Percentiles rank a stretch among this genome's conserved stretches.
Conservation (phyloP, 2,888 invertebrate genomes). For the Eilema griseolum region DNA sequence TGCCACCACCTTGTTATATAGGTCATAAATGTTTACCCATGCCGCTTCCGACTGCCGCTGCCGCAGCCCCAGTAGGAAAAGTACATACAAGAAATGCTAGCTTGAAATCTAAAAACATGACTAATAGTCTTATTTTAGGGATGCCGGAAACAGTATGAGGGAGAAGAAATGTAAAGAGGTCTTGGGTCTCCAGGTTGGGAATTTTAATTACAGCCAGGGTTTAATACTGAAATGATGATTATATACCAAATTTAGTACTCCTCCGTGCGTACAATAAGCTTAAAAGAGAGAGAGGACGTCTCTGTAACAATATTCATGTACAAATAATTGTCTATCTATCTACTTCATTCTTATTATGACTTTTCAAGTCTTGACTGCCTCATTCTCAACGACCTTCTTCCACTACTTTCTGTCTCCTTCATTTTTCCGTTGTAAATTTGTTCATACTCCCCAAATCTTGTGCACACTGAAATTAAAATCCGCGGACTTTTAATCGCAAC, state of each 20-base stretch:
- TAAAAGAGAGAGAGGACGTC: too few species aligned
- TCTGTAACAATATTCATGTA: neutral
- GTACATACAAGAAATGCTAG: too few species aligned
- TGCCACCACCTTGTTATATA: too few species aligned
- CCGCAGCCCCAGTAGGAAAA: too few species aligned
- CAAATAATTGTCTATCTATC: too few species aligned
- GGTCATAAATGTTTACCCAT: too few species aligned
- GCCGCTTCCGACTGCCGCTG: too few species aligned
- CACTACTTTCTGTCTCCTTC: neutral
- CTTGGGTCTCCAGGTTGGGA: neutral
- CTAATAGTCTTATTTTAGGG: too few species aligned
- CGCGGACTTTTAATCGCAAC: slow-evolving; percentile 16
- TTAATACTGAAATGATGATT: neutral
- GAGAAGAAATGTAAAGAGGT: neutral
- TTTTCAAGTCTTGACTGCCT: too few species aligned
- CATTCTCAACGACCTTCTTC: neutral
- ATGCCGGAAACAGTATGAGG: neutral
- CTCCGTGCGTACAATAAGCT: neutral
- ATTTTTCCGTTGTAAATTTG: neutral
- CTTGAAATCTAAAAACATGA: too few species aligned
- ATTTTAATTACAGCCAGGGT: neutral
- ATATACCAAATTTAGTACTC: neutral
- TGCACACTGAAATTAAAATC: neutral
- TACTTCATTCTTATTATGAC: too few species aligned
- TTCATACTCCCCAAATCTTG: neutral